Base-by-base conservation (phyloP, 2,113 vertebrate species). In the Sphaerodactylus townsendi region DNA sequence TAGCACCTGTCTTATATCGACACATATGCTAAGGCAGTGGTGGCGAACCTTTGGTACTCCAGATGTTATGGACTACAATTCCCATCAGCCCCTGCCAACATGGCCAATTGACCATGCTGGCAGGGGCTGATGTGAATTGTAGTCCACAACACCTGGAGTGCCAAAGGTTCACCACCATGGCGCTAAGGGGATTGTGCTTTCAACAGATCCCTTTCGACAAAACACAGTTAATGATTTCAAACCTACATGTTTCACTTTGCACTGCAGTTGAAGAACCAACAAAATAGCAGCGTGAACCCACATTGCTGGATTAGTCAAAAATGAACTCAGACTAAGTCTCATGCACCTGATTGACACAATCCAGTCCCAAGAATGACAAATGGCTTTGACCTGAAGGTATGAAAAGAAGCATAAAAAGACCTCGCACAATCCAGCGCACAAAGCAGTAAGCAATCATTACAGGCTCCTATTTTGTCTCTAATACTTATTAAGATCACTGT, bases 201-300 rank as follows among this genome's bases (percentile, higher is more conserved):
- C 82, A 87, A 87, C 62, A 88, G 88, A 89, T 33, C 53, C 69
- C 69, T 62, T 50, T 81, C 48, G 80, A 56, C 73, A 62, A 88
- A 73, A 8, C 5, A 1, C 10, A 3, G 48, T 30, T 50, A 81
- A 68, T 33, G 48, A 89, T 87, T 91, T 88, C 64, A 83, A 30
- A 41, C 13, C 15, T 71, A 81, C 65, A 25, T 39, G 82, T 87
- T 85, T 44, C 84, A 71, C 59, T 10, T 35, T 72, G 25, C 84
- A 4, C 37, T 81, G 28, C 82, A 75, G 68, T 87, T 77, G 82
- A n/a, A 88, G 78, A 48, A 88, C 83, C 64, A 86, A 88, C 35
- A 90, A 70, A 39, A 1, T 64, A 10, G 68, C n/a, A 50, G 48
- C 23, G 64, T 46, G 48, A 64, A 83, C 1, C 0, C 35, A 30